Evolutionary conservation across 1,140 invertebrate species (phyloP).

Genomic region (Micrasema longulum): DNA sequence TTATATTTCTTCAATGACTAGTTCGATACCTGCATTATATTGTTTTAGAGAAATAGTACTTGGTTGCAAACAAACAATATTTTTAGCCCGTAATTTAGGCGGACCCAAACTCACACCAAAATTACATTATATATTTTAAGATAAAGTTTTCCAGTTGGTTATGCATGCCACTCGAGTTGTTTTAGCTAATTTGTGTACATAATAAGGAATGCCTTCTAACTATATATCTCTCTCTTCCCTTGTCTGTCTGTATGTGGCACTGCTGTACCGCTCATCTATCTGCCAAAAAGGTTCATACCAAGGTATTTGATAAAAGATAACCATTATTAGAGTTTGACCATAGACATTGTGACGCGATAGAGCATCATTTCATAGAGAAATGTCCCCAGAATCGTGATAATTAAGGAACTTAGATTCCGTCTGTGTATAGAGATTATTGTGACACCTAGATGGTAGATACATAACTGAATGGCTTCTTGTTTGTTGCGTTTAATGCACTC

Average conservation of each 20-base stretch:
- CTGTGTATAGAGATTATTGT: slow-evolving; percentile 52
- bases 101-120: no score
- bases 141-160: slow-evolving; percentile 31
- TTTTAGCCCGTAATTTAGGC: background rate
- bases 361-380: slow-evolving; percentile 42
- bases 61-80: background rate
- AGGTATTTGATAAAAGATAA: slow-evolving; percentile 52
- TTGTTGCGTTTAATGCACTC: slow-evolving; percentile 13
- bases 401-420: slow-evolving; percentile 40
- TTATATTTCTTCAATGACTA: no score
- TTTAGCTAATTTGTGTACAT: slow-evolving; percentile 23
- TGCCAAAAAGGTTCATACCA: slow-evolving; percentile 56
- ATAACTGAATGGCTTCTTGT: slow-evolving; percentile 42
- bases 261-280: slow-evolving; percentile 54
- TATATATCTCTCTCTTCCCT: slow-evolving; percentile 54
- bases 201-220: slow-evolving; percentile 55
- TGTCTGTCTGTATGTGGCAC: slow-evolving; percentile 56
- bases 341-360: slow-evolving; percentile 45
- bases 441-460: slow-evolving; percentile 55
- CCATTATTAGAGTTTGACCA: slow-evolving; percentile 48
- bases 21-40: background rate
- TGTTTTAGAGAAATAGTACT: slow-evolving; percentile 1
- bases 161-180: slow-evolving; percentile 48
- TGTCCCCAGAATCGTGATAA: slow-evolving; percentile 13
- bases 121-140: no score